phyloP scores from a whole-genome alignment of 2,797 vertebrate genomes.

The Falco peregrinus region DNA sequence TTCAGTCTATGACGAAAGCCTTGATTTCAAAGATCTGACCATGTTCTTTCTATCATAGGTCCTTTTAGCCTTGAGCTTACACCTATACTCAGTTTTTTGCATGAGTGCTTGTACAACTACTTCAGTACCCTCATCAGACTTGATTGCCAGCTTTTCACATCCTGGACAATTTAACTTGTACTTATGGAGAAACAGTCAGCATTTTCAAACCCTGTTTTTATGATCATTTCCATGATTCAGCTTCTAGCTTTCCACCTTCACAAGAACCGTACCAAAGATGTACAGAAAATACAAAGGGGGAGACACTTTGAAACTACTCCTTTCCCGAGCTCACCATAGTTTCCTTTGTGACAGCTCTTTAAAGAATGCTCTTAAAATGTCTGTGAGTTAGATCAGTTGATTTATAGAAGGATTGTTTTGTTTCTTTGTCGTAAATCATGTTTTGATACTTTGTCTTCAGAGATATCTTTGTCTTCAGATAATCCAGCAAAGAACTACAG shows the following conservation, averaged over 20 bases:
- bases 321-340: background rate
- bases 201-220: background rate
- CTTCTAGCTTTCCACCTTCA: background rate
- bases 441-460: background rate
- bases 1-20: background rate
- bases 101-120: background rate
- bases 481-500: background rate
- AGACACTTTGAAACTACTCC: background rate
- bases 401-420: background rate
- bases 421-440: background rate
- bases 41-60: background rate
- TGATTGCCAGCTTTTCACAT: background rate
- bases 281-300: background rate
- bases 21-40: background rate
- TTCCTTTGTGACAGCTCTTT: background rate
- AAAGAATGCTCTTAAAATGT: background rate
- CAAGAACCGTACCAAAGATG: background rate
- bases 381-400: background rate
- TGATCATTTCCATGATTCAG: background rate
- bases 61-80: background rate
- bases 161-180: background rate
- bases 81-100: background rate
- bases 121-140: background rate
- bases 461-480: no score
- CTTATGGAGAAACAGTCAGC: background rate